phyloP scores from a whole-genome alignment of 2,797 vertebrate species.

The Meda fulgida region DNA sequence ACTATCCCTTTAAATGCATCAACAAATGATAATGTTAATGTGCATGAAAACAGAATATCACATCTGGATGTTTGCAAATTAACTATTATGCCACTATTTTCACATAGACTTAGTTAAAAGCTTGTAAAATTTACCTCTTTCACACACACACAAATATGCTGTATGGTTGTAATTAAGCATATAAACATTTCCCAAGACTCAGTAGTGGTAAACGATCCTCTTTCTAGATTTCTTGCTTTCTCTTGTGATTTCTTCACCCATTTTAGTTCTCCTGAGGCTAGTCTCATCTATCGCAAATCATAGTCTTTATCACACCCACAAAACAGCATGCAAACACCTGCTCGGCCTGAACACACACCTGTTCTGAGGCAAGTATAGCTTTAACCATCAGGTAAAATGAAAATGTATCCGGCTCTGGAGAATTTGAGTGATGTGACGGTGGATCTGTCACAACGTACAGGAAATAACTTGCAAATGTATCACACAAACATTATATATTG shows the following conservation, averaged over 20 bases:
- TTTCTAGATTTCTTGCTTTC: background rate
- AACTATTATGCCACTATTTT: background rate
- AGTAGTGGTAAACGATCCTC: background rate
- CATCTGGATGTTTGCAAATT: background rate
- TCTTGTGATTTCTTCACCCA: background rate
- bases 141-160: background rate
- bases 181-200: background rate
- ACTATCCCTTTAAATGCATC: too few species aligned
- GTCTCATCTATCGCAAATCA: constrained; percentile 1
- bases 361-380: constrained; percentile 43
- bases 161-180: background rate
- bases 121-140: background rate
- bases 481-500: too few species aligned
- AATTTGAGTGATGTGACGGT: constrained; percentile 24
- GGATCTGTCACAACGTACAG: background rate
- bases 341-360: constrained; percentile 28
- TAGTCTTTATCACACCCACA: constrained; percentile 27
- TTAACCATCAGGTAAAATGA: background rate
- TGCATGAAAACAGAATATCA: background rate
- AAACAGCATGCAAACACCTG: constrained; percentile 4
- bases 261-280: constrained; percentile 1
- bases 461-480: too few species aligned
- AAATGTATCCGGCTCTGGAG: constrained; percentile 14
- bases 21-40: too few species aligned
- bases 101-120: background rate